Conservation (phyloP, 1,140 invertebrate genomes). For the Campodea augens region DNA sequence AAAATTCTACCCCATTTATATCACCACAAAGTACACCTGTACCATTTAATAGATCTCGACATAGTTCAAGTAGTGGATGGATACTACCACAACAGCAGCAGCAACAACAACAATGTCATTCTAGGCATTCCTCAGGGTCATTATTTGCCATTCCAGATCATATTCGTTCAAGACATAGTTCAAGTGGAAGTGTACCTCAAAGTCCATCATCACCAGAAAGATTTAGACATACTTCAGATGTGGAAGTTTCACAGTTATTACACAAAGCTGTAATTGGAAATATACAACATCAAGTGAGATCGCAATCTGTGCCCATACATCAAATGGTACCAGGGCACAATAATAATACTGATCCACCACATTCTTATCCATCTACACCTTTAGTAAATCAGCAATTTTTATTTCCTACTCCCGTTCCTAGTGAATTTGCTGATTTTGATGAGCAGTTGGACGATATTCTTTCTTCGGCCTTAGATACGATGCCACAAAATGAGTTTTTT, state of each 20-base stretch:
- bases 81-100: background rate
- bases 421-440: slow-evolving; percentile 47
- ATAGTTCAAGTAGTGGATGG: slow-evolving; percentile 15
- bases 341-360: slow-evolving; percentile 7
- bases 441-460: too few species aligned
- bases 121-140: slow-evolving; percentile 1
- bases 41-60: slow-evolving; percentile 18
- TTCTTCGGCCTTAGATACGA: too few species aligned
- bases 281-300: slow-evolving; percentile 37
- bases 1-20: slow-evolving; percentile 21
- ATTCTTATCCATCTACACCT: slow-evolving; percentile 15
- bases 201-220: slow-evolving; percentile 10
- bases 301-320: slow-evolving; percentile 54
- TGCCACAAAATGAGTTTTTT: too few species aligned
- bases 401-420: slow-evolving; percentile 40
- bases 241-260: slow-evolving; percentile 1
- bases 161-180: slow-evolving; percentile 4
- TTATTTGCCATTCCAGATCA: background rate
- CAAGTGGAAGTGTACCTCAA: slow-evolving; percentile 6
- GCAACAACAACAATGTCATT: background rate
- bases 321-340: slow-evolving; percentile 27
- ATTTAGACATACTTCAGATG: background rate
- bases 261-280: slow-evolving; percentile 1
- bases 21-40: slow-evolving; percentile 24
- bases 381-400: slow-evolving; percentile 18